Percentiles rank a stretch among this genome's conserved stretches.
Conservation (phyloP, 1,140 invertebrate genomes). For the Chlorops oryzae region DNA sequence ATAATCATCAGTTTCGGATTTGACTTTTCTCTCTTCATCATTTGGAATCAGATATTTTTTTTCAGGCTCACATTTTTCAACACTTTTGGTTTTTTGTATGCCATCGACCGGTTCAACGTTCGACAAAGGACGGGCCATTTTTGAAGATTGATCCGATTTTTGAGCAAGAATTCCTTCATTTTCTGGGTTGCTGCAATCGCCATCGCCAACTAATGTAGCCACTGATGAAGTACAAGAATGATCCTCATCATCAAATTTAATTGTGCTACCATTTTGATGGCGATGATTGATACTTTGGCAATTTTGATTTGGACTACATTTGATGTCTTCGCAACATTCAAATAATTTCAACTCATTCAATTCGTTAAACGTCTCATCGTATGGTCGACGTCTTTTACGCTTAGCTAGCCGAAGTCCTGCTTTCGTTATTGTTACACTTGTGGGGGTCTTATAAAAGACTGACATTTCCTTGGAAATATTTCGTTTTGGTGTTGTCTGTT, state of each 20-base stretch:
- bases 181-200: too few relatives aligned
- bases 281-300: too few relatives aligned
- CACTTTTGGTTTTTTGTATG: too few relatives aligned
- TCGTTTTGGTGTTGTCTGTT: constrained; percentile 66
- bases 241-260: constrained; percentile 4
- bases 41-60: too few relatives aligned
- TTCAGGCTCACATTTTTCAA: too few relatives aligned
- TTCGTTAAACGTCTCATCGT: constrained; percentile 44
- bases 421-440: constrained; percentile 49
- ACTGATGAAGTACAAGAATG: constrained; percentile 4
- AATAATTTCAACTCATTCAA: constrained; percentile 16
- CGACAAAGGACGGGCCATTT: too few relatives aligned
- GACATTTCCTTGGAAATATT: constrained; percentile 66
- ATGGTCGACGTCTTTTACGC: constrained; percentile 57
- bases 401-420: constrained; percentile 41
- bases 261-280: too few relatives aligned
- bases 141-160: constrained; percentile 4
- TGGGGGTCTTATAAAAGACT: constrained; percentile 63
- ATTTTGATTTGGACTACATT: too few relatives aligned
- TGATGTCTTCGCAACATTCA: constrained; percentile 7
- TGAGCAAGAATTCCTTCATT: too few relatives aligned
- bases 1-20: background rate
- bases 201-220: constrained; percentile 5
- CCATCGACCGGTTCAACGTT: too few relatives aligned
- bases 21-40: constrained; percentile 14